phyloP scores from a whole-genome alignment of 2,113 vertebrate genomes.

The Choloepus hoffmanni region DNA sequence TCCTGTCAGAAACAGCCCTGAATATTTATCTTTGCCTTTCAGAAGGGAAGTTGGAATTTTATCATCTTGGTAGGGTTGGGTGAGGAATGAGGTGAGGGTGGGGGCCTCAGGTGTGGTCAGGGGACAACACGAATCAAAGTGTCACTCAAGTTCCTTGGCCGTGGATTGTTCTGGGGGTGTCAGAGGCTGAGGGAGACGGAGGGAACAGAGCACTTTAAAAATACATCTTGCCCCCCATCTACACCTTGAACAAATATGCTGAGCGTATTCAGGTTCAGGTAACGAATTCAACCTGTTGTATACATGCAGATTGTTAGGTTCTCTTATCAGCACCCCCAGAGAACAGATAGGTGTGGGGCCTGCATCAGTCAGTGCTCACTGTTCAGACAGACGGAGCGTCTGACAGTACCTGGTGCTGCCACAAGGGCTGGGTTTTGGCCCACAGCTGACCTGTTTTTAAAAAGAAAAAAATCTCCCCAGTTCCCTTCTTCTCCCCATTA shows the following conservation, averaged over 20 bases:
- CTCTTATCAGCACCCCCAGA: background rate
- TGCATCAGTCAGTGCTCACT: background rate
- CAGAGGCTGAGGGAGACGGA: background rate
- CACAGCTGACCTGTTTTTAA: background rate
- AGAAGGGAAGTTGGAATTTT: conserved; percentile 45
- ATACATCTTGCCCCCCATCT: background rate
- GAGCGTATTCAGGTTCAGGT: background rate
- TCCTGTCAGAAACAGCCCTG: conserved; percentile 63
- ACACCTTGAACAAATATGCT: background rate
- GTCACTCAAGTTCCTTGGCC: conserved; percentile 24
- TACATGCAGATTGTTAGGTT: background rate
- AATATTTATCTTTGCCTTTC: conserved; percentile 50
- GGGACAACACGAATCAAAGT: background rate
- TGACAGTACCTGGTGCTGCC: background rate
- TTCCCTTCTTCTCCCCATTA: background rate
- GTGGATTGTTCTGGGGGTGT: conserved; percentile 57
- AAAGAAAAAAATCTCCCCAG: background rate
- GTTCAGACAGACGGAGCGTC: background rate
- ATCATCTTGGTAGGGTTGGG: background rate
- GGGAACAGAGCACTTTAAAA: background rate
- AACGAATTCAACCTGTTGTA: background rate
- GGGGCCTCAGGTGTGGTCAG: background rate
- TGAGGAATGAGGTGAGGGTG: too few relatives aligned
- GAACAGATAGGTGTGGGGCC: background rate
- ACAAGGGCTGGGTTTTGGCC: background rate